phyloP scores from a whole-genome alignment of 2,888 invertebrate species.

The Carterocephalus palaemon region DNA sequence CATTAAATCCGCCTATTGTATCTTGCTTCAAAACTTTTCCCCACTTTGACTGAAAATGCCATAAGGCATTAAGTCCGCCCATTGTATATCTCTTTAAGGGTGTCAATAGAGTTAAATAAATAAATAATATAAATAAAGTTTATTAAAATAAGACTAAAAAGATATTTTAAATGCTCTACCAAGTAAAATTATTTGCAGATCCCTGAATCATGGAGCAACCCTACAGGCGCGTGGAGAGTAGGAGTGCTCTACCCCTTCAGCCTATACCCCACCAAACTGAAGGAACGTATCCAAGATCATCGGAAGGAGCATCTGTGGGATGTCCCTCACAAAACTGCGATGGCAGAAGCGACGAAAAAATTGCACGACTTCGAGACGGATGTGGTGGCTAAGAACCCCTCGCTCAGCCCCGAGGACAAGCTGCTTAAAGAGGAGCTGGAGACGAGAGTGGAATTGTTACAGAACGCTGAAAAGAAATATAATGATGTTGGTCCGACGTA shows the following conservation, averaged over 20 bases:
- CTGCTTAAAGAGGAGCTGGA: conserved; percentile 93
- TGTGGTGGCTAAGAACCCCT: conserved; percentile 57
- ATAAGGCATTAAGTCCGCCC: too few species aligned
- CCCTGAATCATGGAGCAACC: conserved; percentile 90
- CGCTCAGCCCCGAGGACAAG: conserved; percentile 84
- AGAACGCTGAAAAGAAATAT: conserved; percentile 91
- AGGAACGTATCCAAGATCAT: conserved; percentile 88
- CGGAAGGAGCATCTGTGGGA: conserved; percentile 92
- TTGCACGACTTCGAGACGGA: conserved; percentile 85
- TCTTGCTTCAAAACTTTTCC: too few species aligned
- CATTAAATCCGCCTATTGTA: too few species aligned
- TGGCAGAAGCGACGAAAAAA: conserved; percentile 87
- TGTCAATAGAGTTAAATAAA: too few species aligned
- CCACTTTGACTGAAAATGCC: too few species aligned
- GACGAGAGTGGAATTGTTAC: conserved; percentile 89
- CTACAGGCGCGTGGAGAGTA: conserved; percentile 89
- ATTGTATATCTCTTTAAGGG: too few species aligned
- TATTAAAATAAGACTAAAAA: too few species aligned
- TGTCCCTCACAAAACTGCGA: conserved; percentile 85
- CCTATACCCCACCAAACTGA: conserved; percentile 90
- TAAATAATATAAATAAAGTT: too few species aligned
- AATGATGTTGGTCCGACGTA: conserved; percentile 92
- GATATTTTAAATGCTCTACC: too few species aligned
- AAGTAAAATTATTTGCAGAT: conserved; percentile 83
- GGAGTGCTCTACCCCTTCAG: conserved; percentile 92